Conservation (phyloP, 2,113 vertebrate species). For the Otus sunia region DNA sequence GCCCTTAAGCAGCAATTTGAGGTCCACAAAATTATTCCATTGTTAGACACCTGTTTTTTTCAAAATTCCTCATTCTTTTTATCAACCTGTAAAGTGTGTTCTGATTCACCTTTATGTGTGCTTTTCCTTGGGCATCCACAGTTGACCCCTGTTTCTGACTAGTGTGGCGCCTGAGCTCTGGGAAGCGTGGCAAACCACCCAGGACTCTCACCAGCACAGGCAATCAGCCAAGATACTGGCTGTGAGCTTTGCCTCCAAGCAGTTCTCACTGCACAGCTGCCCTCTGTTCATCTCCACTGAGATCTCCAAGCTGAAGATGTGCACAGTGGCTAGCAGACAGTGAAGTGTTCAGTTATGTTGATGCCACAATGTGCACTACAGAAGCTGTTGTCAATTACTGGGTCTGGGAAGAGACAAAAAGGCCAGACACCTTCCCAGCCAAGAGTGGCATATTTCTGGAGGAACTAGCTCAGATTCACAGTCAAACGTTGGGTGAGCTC, state of each 20-base stretch:
- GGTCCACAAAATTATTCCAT: background rate
- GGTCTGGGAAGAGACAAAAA: background rate
- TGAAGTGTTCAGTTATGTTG: background rate
- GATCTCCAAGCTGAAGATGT: background rate
- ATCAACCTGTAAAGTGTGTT: background rate
- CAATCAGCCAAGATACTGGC: background rate
- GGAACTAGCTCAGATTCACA: background rate
- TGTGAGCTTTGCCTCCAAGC: background rate
- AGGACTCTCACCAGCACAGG: background rate
- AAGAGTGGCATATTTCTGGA: background rate
- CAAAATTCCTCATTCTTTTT: background rate
- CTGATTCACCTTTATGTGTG: background rate
- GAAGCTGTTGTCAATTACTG: background rate
- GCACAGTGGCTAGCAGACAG: background rate
- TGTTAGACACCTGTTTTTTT: background rate
- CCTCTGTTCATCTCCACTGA: background rate
- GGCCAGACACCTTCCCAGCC: background rate
- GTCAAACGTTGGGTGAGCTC: accelerated
- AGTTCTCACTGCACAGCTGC: background rate
- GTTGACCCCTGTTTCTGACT: background rate
- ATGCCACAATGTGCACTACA: background rate
- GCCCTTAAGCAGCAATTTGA: background rate
- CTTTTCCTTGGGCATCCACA: background rate
- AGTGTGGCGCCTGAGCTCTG: background rate
- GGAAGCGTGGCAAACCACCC: background rate